Evolutionary conservation across 2,113 vertebrate genomes (phyloP).

Genomic region (Anguilla japonica): DNA sequence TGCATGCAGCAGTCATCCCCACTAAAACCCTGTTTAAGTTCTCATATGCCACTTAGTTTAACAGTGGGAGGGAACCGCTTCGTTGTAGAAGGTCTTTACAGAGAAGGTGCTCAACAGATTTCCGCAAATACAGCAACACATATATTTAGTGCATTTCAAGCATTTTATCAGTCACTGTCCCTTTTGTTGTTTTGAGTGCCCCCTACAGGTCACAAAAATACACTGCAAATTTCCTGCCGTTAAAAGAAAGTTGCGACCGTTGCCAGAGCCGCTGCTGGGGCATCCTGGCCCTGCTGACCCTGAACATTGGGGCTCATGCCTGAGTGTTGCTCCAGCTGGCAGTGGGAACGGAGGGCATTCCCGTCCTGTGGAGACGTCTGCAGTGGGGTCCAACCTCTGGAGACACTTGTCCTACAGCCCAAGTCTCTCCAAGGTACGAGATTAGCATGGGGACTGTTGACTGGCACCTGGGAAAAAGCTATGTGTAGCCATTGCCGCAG

Average conservation of each 20-base stretch:
- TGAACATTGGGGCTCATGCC: slow-evolving; percentile 10
- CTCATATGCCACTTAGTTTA: not conserved
- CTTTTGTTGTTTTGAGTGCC: not conserved
- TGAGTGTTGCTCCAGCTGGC: slow-evolving; percentile 39
- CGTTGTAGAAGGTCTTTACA: not conserved
- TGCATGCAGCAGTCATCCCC: not conserved
- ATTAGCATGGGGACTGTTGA: slow-evolving; percentile 48
- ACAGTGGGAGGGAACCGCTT: not conserved
- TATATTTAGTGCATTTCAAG: not conserved
- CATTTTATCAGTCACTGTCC: not conserved
- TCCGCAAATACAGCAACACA: not conserved
- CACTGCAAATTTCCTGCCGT: slow-evolving; percentile 7
- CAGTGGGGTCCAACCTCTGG: slow-evolving; percentile 46
- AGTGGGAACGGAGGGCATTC: slow-evolving; percentile 60
- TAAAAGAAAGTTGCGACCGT: slow-evolving; percentile 72
- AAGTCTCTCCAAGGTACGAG: slow-evolving; percentile 53
- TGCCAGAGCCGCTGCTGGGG: slow-evolving; percentile 44
- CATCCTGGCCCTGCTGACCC: slow-evolving; percentile 41
- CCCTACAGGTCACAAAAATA: not conserved
- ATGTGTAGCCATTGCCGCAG: slow-evolving; percentile 59
- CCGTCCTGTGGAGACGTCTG: slow-evolving; percentile 56
- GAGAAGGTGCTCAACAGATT: not conserved
- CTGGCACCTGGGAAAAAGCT: slow-evolving; percentile 55
- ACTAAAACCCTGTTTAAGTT: not conserved
- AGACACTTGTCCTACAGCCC: slow-evolving; percentile 48